Base-by-base conservation (phyloP, 2,888 invertebrate genomes). In the Phasia obesa region DNA sequence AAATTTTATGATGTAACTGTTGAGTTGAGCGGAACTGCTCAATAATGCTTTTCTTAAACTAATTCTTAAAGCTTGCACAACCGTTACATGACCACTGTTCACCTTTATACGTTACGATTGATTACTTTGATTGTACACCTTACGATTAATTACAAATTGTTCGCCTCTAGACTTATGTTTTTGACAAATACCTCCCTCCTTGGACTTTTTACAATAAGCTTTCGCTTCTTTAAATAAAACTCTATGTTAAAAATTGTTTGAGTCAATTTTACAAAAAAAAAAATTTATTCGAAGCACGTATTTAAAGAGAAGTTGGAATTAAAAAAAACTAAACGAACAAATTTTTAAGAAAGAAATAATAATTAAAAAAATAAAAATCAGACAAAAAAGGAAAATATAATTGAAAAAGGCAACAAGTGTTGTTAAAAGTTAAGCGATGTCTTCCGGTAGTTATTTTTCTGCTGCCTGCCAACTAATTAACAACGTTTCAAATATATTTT, bases 341-440 rank as follows among this genome's bases (percentile, higher is more conserved):
- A 31, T 31, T 27, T 64, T 69, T 60, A 4, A 53, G 35, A 44
- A 47, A 51, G 23, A 31, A 51, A 53, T 35, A 44, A 71, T 55
- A 76, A 19, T n/a, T 19, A 17, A 25, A 69, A 62, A 38, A 23
- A n/a, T 21, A 38, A 27, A 27, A 19, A 6, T 23, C 11, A 31
- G 25, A 64, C 13, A 38, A 73, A 64, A 60, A 51, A 57, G 65
- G 60, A 65, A 75, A 79, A 42, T 62, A 38, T 67, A 49, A 74
- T 59, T 69, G 23, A 44, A 74, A 71, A 78, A 73, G 73, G 78
- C 82, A 78, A 78, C 78, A 82, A 82, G 78, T 78, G 73, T 82
- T 62, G 67, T 62, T 67, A 35, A 27, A 71, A 53, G 59, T 65
- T 64, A 55, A 60, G 53, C 59, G 38, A 23, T 55, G 44, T 19